phyloP scores from a whole-genome alignment of 2,888 invertebrate species.

The Saturnia pavonia region DNA sequence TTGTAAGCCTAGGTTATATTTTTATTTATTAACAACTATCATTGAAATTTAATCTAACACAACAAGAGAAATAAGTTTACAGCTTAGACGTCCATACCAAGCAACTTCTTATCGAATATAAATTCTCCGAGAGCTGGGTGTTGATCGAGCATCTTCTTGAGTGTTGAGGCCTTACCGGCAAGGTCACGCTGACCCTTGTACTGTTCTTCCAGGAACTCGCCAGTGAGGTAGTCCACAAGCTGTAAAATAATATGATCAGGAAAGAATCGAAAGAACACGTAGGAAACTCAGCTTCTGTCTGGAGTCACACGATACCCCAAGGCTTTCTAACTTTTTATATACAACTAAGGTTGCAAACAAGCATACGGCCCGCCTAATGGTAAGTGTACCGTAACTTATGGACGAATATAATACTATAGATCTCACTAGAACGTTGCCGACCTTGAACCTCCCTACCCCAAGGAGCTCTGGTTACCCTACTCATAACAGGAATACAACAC shows the following conservation, averaged over 20 bases:
- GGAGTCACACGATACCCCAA: too few relatives aligned
- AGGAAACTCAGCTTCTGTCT: too few relatives aligned
- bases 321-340: too few relatives aligned
- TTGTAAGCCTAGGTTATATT: neutral
- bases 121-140: conserved; percentile 89
- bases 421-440: too few relatives aligned
- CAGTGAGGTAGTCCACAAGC: conserved; percentile 90
- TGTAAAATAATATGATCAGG: conserved; percentile 43
- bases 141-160: conserved; percentile 86
- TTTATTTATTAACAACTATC: neutral
- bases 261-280: too few relatives aligned
- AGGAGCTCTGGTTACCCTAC: too few relatives aligned
- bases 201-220: conserved; percentile 92
- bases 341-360: too few relatives aligned
- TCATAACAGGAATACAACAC: too few relatives aligned
- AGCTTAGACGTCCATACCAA: conserved; percentile 72
- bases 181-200: conserved; percentile 92
- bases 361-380: too few relatives aligned
- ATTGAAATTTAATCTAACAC: neutral
- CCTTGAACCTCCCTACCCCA: too few relatives aligned
- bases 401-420: too few relatives aligned
- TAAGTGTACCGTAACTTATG: too few relatives aligned
- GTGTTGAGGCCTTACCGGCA: conserved; percentile 89
- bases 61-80: neutral
- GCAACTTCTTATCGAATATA: conserved; percentile 90